phyloP scores from a whole-genome alignment of 2,797 vertebrate species.

The Argyrosomus regius region DNA sequence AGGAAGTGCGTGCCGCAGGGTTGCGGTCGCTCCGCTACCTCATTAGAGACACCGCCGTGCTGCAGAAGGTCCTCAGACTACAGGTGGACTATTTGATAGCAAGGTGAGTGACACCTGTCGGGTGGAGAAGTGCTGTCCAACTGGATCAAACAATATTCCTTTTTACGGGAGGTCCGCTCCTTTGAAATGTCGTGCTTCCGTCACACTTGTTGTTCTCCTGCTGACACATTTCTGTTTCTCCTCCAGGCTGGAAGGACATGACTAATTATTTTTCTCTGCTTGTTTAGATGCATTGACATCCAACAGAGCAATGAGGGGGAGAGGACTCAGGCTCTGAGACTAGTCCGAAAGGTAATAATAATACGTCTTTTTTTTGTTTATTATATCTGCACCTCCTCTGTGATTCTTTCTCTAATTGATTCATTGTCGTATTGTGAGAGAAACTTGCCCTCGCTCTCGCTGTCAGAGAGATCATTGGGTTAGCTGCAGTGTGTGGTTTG shows the following conservation, averaged over 20 bases:
- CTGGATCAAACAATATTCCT: background rate
- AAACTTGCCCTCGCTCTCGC: constrained; percentile 27
- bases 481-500: constrained; percentile 55
- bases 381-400: background rate
- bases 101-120: constrained; percentile 85
- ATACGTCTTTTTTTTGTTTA: background rate
- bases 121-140: background rate
- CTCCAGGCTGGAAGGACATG: background rate
- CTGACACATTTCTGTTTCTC: constrained; percentile 7
- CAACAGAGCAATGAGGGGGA: constrained; percentile 99
- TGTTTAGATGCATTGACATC: constrained; percentile 96
- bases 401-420: background rate
- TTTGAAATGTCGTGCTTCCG: constrained; percentile 12
- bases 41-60: constrained; percentile 93
- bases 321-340: constrained; percentile 96
- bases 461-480: constrained; percentile 45
- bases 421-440: background rate
- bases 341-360: constrained; percentile 94
- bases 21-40: constrained; percentile 97
- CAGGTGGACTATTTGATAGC: constrained; percentile 99
- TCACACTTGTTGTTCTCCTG: constrained; percentile 7
- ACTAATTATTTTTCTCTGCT: constrained; percentile 32
- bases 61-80: constrained; percentile 96
- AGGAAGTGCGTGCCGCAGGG: constrained; percentile 97
- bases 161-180: background rate